Base-by-base conservation (phyloP, 2,888 invertebrate genomes). In the Automeris io region DNA sequence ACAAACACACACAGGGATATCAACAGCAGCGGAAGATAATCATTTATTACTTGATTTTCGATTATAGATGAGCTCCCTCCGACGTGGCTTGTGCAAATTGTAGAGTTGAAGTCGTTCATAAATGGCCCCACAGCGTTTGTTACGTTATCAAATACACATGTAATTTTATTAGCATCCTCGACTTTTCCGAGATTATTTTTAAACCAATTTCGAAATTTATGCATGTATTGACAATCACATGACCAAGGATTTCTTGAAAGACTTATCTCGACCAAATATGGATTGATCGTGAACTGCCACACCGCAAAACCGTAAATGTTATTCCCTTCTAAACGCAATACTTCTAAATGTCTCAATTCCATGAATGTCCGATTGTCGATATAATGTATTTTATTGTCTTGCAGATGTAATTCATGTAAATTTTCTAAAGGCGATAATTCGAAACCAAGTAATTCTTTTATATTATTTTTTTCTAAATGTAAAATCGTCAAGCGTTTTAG, bases 201-300 rank as follows among this genome's bases (percentile, higher is more conserved):
- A 64, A 96, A 89, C 91, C 95, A 96, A 54, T 89, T 90, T 58
- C 94, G 91, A 66, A 93, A 94, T 67, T 91, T 90, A 54, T 92
- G 91, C 59, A 95, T 80, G 74, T 94, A 96, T 56, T 90, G 90
- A 80, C 97, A 97, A 69, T 95, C 95, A 78, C 97, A 97, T 48
- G 94, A 94, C 96, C 96, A 97, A 35, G 93, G 92, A 73, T 97
- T 97, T 57, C 91, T 91, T 40, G 93, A 90, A 47, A 97, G 87
- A 38, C 92, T 92, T 57, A 97, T 92, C 76, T 94, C 94, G n/a
- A 94, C 93, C 62, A 96, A 89, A 80, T 95, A 95, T 13, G 95
- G 94, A 82, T 95, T 95, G 58, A 90, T 80, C 43, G 91, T 89
- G 65, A 96, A 90, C 72, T 94, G 93, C 95, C 96, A 95, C 54